Percentiles rank a stretch among this genome's conserved stretches.
These are phyloP conservation scores for Drosophila simulans DNA, from an alignment of 1,140 invertebrate species.

Conservation along the genomic window DNA sequence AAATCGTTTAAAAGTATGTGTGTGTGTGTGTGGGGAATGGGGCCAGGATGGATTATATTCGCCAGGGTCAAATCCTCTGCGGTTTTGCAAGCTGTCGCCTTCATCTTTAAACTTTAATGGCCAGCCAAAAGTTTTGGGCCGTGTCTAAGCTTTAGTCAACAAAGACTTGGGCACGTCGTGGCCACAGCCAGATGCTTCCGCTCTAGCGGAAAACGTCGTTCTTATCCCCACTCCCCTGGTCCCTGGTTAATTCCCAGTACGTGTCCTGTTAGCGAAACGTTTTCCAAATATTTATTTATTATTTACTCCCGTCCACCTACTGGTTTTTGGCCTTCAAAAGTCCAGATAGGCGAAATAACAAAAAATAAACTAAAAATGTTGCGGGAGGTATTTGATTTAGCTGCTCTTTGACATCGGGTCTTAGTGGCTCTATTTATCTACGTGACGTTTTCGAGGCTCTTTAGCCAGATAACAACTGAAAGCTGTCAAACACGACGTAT, in stretches of 20 bases:
- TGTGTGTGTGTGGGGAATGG: neutral
- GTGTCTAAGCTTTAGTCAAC: slow-evolving; percentile 58
- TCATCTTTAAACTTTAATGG: slow-evolving; percentile 82
- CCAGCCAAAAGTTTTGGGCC: slow-evolving; percentile 57
- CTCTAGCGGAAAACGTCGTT: slow-evolving; percentile 16
- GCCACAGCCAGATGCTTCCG: slow-evolving; percentile 42
- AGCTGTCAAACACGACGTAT: slow-evolving; percentile 78
- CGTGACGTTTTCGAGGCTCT: slow-evolving; percentile 61
- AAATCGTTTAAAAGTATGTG: slow-evolving; percentile 32
- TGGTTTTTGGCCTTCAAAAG: slow-evolving; percentile 33
- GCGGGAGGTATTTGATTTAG: slow-evolving; percentile 65
- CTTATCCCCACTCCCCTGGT: slow-evolving; percentile 2
- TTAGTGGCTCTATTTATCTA: slow-evolving; percentile 60
- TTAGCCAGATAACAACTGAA: slow-evolving; percentile 53
- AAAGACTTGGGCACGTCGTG: slow-evolving; percentile 71
- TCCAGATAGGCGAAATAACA: slow-evolving; percentile 4
- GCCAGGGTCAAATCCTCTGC: slow-evolving; percentile 53
- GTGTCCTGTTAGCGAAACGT: slow-evolving; percentile 76
- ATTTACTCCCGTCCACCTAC: slow-evolving; percentile 76
- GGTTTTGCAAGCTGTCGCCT: slow-evolving; percentile 70
- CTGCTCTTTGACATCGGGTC: slow-evolving; percentile 52
- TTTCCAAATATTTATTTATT: slow-evolving; percentile 81
- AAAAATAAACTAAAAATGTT: slow-evolving; percentile 20
- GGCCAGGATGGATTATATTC: slow-evolving; percentile 25
- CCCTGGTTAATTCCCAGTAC: slow-evolving; percentile 71